These are phyloP conservation scores for Odontophorus gujanensis DNA, from an alignment of 2,113 vertebrate genomes.

Conservation along the genomic window DNA sequence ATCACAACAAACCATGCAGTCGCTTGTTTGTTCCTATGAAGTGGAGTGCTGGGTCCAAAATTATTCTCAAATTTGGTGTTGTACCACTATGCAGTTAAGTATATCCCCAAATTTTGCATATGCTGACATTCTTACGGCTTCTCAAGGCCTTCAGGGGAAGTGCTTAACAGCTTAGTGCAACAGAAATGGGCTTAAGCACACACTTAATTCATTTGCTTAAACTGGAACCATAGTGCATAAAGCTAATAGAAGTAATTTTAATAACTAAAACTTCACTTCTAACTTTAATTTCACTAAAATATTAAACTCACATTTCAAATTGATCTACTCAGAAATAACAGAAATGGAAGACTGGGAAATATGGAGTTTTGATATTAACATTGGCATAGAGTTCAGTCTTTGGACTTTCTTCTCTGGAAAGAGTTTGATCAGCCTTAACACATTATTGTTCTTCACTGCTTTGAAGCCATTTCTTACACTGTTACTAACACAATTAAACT, in stretches of 20 bases:
- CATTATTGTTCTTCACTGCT: not conserved
- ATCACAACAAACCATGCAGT: not conserved
- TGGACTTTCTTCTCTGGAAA: not conserved
- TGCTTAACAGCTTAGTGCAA: slow-evolving; percentile 39
- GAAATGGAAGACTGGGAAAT: not conserved
- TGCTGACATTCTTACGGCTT: not conserved
- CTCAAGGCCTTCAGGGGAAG: slow-evolving; percentile 11
- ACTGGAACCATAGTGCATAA: not conserved
- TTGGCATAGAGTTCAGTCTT: not conserved
- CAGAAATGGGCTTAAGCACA: slow-evolving; percentile 49
- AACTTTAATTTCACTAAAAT: not conserved
- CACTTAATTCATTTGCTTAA: slow-evolving; percentile 47
- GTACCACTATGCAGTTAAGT: not conserved
- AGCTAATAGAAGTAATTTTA: slow-evolving; percentile 31
- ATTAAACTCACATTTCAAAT: slow-evolving; percentile 23
- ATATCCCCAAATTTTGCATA: not conserved
- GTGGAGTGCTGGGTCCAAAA: not conserved
- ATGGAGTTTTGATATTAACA: not conserved
- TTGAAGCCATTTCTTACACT: not conserved
- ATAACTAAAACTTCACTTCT: slow-evolving; percentile 54
- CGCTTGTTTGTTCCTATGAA: not conserved
- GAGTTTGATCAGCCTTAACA: not conserved
- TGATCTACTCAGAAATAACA: slow-evolving; percentile 8
- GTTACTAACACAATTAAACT: not conserved
- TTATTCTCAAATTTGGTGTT: not conserved